phyloP scores from a whole-genome alignment of 2,888 invertebrate species.

The Drosophila planitibia region DNA sequence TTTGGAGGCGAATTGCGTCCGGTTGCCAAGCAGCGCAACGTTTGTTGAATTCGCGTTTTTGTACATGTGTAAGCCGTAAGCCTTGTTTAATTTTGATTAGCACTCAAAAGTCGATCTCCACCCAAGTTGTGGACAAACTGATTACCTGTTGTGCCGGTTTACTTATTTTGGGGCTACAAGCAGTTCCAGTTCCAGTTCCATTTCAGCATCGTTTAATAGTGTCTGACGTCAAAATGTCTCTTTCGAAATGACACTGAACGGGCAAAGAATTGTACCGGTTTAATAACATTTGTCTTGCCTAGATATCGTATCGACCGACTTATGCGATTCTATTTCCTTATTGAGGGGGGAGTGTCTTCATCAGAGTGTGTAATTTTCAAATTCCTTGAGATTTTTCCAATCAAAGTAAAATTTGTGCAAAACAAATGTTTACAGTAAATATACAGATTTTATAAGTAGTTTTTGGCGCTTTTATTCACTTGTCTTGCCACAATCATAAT shows the following conservation, averaged over 20 bases:
- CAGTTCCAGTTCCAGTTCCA: slow-evolving; percentile 54
- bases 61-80: neutral
- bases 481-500: slow-evolving; percentile 25
- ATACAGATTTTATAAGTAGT: neutral
- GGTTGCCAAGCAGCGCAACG: slow-evolving; percentile 39
- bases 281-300: slow-evolving; percentile 29
- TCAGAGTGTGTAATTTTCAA: slow-evolving; percentile 29
- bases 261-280: slow-evolving; percentile 34
- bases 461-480: slow-evolving; percentile 24
- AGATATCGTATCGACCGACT: slow-evolving; percentile 20
- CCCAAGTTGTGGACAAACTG: slow-evolving; percentile 18
- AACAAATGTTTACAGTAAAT: slow-evolving; percentile 22
- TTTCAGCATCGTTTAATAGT: slow-evolving; percentile 35
- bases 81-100: slow-evolving; percentile 58
- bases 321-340: slow-evolving; percentile 37
- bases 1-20: slow-evolving; percentile 47
- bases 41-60: slow-evolving; percentile 21
- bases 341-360: slow-evolving; percentile 1
- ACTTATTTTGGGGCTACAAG: slow-evolving; percentile 62
- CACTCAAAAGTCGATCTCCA: slow-evolving; percentile 31
- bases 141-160: slow-evolving; percentile 79
- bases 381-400: slow-evolving; percentile 25
- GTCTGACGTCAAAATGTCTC: slow-evolving; percentile 63
- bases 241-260: slow-evolving; percentile 15
- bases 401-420: slow-evolving; percentile 9